phyloP scores from a whole-genome alignment of 2,888 invertebrate genomes.

The Drosophila macrospina region DNA sequence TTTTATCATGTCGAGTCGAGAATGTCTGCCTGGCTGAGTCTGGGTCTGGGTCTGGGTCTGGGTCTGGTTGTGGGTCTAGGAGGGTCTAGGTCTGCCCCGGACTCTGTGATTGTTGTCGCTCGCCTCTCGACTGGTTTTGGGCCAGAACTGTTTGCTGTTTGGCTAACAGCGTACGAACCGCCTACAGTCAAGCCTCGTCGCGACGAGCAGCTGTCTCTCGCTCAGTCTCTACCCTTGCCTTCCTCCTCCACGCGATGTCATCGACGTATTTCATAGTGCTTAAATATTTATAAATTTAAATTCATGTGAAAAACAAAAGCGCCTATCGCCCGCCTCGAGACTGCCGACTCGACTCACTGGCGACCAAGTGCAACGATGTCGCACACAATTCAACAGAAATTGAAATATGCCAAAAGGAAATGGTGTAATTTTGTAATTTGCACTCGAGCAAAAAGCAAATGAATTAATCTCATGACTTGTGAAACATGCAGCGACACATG shows the following conservation, averaged over 20 bases:
- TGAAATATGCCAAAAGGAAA: conserved; percentile 79
- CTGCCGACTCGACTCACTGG: conserved; percentile 26
- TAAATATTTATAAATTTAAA: conserved; percentile 78
- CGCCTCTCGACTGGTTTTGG: conserved; percentile 12
- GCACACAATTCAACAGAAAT: conserved; percentile 70
- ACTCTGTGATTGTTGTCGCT: conserved; percentile 17
- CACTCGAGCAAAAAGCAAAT: conserved; percentile 75
- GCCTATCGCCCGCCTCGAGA: conserved; percentile 52
- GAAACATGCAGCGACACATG: conserved; percentile 42
- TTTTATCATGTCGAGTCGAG: conserved; percentile 71
- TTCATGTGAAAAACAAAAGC: conserved; percentile 77
- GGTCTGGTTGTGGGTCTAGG: conserved; percentile 14
- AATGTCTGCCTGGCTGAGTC: conserved; percentile 41
- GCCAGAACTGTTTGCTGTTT: conserved; percentile 52
- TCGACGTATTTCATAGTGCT: conserved; percentile 68
- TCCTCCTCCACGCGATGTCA: neutral
- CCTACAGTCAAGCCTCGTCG: conserved; percentile 33
- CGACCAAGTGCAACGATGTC: conserved; percentile 54
- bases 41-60: conserved; percentile 6
- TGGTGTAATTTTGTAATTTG: conserved; percentile 78
- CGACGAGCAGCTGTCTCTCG: conserved; percentile 43
- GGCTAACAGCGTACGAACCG: conserved; percentile 52
- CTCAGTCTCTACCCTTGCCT: conserved; percentile 18
- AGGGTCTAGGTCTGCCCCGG: conserved; percentile 24
- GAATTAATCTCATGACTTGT: conserved; percentile 74